A percentile compares a stretch with the other conserved stretches of the same genome.
Evolutionary conservation across 1,140 invertebrate genomes (phyloP).

Genomic region (Vollenhovia emeryi): DNA sequence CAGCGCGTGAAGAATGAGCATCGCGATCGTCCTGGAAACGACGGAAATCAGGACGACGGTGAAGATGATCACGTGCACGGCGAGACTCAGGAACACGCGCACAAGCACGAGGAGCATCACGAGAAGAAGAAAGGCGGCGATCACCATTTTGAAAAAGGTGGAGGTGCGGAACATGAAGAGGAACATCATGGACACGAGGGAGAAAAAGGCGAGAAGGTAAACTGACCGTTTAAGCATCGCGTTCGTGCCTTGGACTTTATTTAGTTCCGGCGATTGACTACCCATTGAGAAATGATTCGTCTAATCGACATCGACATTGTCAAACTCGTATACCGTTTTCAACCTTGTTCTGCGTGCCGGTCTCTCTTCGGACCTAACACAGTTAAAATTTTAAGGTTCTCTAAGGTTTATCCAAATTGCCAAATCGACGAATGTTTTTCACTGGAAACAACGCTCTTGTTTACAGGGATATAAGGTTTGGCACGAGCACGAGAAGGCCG

Average conservation of each 20-base stretch:
- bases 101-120: conserved; percentile 48
- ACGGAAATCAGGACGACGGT: not conserved
- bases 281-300: too few species aligned
- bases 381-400: too few species aligned
- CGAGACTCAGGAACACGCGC: conserved; percentile 50
- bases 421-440: too few species aligned
- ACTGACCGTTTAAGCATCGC: not conserved
- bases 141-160: conserved; percentile 76
- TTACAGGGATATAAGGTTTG: conserved; percentile 79
- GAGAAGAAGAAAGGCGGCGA: not conserved
- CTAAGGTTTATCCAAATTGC: too few species aligned
- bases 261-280: not conserved
- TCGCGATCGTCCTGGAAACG: not conserved
- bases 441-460: too few species aligned
- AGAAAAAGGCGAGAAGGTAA: conserved; percentile 81
- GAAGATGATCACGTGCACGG: conserved; percentile 2
- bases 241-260: not conserved
- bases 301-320: too few species aligned
- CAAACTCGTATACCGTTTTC: too few species aligned
- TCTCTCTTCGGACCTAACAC: too few species aligned
- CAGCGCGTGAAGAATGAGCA: not conserved
- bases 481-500: conserved; percentile 81
- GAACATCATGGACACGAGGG: conserved; percentile 75
- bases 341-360: too few species aligned
- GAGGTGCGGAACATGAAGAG: conserved; percentile 74